Percentiles rank a stretch among this genome's conserved stretches.
phyloP scores from a whole-genome alignment of 2,888 invertebrate genomes.

The Hirudinaria manillensis region DNA sequence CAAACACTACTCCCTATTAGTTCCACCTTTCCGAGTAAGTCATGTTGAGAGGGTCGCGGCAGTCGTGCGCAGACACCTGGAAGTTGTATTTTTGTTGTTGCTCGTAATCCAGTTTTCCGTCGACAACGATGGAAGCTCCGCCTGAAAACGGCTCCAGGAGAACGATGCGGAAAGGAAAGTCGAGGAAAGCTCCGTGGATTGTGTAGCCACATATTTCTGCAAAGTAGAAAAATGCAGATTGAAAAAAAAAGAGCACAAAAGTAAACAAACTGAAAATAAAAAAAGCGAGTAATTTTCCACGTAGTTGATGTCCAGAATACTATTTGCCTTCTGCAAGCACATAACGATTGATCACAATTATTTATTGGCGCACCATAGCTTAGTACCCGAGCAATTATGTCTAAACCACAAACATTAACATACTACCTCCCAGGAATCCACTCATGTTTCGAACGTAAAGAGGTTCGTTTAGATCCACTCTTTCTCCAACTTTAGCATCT shows the following conservation, averaged over 20 bases:
- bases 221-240: too few relatives aligned
- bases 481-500: constrained; percentile 33
- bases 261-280: too few relatives aligned
- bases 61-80: constrained; percentile 56
- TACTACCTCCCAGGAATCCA: constrained; percentile 27
- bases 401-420: background rate
- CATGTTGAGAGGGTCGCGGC: background rate
- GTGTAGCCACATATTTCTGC: constrained; percentile 49
- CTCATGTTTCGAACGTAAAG: constrained; percentile 31
- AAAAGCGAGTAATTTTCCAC: too few relatives aligned
- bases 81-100: constrained; percentile 90
- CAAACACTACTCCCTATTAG: too few relatives aligned
- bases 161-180: constrained; percentile 39
- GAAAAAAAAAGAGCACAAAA: background rate
- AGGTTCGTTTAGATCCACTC: constrained; percentile 36
- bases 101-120: constrained; percentile 74
- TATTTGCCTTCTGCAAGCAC: too few relatives aligned
- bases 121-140: constrained; percentile 45
- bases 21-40: constrained; percentile 9
- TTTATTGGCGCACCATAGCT: too few relatives aligned
- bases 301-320: too few relatives aligned
- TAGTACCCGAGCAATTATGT: background rate
- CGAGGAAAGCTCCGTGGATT: constrained; percentile 41
- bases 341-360: too few relatives aligned
- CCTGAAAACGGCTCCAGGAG: constrained; percentile 46